phyloP scores from a whole-genome alignment of 2,888 invertebrate species.

The Epirrita christyi region DNA sequence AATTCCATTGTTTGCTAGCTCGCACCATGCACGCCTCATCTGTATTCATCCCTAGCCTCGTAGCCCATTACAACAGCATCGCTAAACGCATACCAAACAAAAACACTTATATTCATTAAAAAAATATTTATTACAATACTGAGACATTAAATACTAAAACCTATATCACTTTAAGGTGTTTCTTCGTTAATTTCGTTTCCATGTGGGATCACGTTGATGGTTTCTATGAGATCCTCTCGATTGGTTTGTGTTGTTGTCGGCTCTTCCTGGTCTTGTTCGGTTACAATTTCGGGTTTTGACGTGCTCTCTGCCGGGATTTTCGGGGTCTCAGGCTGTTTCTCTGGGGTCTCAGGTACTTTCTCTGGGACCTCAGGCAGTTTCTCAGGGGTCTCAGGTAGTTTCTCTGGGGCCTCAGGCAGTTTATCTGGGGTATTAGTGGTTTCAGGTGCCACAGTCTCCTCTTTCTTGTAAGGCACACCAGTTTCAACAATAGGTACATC shows the following conservation, averaged over 20 bases:
- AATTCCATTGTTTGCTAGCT: conserved; percentile 55
- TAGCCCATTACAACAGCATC: conserved; percentile 45
- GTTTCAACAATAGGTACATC: conserved; percentile 68
- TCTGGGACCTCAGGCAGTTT: conserved; percentile 15
- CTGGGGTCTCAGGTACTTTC: conserved; percentile 14
- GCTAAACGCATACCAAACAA: conserved; percentile 54
- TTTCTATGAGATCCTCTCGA: conserved; percentile 62
- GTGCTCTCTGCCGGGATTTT: conserved; percentile 16
- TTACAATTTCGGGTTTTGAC: conserved; percentile 29
- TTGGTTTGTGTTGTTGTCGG: conserved; percentile 60
- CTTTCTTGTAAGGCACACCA: conserved; percentile 54
- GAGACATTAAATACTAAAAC: conserved; percentile 69
- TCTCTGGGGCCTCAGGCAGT: conserved; percentile 3
- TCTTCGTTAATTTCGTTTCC: conserved; percentile 67
- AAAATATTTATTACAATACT: conserved; percentile 80
- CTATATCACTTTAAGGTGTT: conserved; percentile 72
- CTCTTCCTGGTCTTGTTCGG: conserved; percentile 60
- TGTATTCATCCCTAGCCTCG: conserved; percentile 53
- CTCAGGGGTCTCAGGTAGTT: conserved; percentile 14
- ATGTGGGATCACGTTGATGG: conserved; percentile 70
- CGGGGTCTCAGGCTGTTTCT: conserved; percentile 15
- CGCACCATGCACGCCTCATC: conserved; percentile 44
- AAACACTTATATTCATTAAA: conserved; percentile 61
- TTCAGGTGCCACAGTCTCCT: conserved; percentile 14
- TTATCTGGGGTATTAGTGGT: conserved; percentile 9